Conservation (phyloP, 2,888 invertebrate genomes). For the Agonopterix heracliana region DNA sequence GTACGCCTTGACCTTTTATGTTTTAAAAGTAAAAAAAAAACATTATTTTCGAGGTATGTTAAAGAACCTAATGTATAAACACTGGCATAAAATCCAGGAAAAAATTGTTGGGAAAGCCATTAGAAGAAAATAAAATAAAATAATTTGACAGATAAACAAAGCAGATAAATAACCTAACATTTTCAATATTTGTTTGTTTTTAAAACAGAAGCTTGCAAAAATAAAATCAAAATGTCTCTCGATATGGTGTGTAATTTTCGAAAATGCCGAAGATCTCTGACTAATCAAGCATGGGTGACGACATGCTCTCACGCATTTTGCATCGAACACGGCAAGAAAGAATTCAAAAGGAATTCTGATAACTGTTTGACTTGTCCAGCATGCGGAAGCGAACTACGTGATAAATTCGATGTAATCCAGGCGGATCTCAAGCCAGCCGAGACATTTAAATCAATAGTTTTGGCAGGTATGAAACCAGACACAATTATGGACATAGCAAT, state of each 20-base stretch:
- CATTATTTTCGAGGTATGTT: neutral
- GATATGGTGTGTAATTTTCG: conserved; percentile 72
- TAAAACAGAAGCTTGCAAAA: neutral
- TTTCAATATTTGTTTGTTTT: neutral
- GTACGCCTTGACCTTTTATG: no score
- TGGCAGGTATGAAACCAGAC: conserved; percentile 72
- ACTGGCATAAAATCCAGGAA: neutral
- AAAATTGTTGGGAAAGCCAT: neutral
- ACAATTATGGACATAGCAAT: conserved; percentile 73
- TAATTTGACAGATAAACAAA: conserved; percentile 1
- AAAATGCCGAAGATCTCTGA: conserved; percentile 65
- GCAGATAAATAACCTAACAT: conserved; percentile 11
- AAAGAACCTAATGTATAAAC: neutral
- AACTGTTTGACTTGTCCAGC: conserved; percentile 67
- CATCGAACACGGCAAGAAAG: conserved; percentile 68
- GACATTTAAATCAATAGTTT: conserved; percentile 70
- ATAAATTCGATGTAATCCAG: conserved; percentile 72
- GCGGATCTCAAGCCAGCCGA: conserved; percentile 69
- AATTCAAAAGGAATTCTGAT: conserved; percentile 62
- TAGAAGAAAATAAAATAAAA: conserved; percentile 10
- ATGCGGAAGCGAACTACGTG: conserved; percentile 64
- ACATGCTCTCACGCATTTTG: conserved; percentile 76
- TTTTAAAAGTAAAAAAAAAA: neutral
- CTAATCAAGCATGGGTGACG: conserved; percentile 70
- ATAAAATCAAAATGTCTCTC: conserved; percentile 38